Evolutionary conservation across 2,888 invertebrate genomes (phyloP), one percentile per base, ranked within the genome.

Genomic region (Elegia similella): DNA sequence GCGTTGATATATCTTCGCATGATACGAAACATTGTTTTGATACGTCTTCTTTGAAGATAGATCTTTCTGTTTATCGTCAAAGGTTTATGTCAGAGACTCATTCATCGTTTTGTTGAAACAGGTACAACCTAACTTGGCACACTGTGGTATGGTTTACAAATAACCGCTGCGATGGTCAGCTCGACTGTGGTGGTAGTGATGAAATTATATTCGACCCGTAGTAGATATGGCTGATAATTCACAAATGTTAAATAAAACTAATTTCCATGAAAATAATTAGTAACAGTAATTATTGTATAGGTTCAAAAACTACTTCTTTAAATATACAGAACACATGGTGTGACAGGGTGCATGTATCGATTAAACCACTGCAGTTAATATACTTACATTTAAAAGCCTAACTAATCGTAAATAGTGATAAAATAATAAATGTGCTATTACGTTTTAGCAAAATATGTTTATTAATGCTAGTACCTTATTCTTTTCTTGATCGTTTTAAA

Each of bases 291-390:
- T 8, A 13, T 47, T 29, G 47, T 47, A 13, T 29, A 47, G 47
- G 47, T 47, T 23, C n/a, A 47, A 46, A 12, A 46, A 1, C 10
- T 23, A 13, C 7, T 42, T 17, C 38, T 17, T 12, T 38, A 17
- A 12, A 46, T 60, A 65, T 70, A 67, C 67, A 64, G 70, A 75
- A 82, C 88, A 89, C 88, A 90, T 83, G 81, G 90, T 90, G 90
- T 90, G 90, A 86, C 90, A 87, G 88, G 87, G 83, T 86, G 88
- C 89, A 89, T 90, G 90, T 89, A 89, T 89, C 87, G 66, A 75
- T 70, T 74, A 76, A 81, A 67, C 69, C 75, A 74, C 6, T 12
- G 7, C 12, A 17, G 6, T 16, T 50, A 7, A 16, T 34, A 12
- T 50, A 2, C 32, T 34, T 10, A n/a, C 38, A 38, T 38, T 1